Evolutionary conservation across 2,113 vertebrate species (phyloP).

Genomic region (Oenanthe melanoleuca): DNA sequence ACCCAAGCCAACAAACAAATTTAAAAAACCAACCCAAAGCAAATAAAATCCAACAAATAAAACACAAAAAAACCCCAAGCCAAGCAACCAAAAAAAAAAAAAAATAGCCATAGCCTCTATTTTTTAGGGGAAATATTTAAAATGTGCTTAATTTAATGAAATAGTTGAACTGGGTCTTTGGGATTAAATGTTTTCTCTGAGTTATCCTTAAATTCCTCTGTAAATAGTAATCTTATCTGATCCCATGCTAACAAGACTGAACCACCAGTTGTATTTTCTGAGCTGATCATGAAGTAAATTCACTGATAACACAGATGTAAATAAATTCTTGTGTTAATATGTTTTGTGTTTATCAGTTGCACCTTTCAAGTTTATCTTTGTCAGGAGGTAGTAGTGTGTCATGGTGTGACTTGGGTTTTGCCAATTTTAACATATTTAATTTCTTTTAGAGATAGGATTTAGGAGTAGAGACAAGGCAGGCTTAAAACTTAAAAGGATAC

Average conservation of each 20-base stretch:
- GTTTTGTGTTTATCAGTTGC: not conserved
- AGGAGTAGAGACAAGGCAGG: too few relatives aligned
- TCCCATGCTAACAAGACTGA: not conserved
- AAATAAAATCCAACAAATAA: not conserved
- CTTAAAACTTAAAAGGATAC: too few relatives aligned
- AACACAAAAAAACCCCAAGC: not conserved
- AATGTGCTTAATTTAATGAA: not conserved
- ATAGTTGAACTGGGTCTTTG: not conserved
- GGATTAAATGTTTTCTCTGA: not conserved
- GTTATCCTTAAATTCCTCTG: not conserved
- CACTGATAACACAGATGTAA: not conserved
- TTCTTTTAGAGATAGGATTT: too few relatives aligned
- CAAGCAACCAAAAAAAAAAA: accelerated
- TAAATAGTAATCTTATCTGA: not conserved
- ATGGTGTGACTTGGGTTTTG: too few relatives aligned
- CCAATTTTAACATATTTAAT: too few relatives aligned
- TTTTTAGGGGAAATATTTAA: not conserved
- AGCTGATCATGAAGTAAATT: not conserved
- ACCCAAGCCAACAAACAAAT: not conserved
- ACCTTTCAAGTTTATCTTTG: not conserved
- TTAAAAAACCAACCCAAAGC: not conserved
- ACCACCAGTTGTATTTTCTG: not conserved
- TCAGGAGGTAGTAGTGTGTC: not conserved
- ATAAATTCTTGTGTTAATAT: not conserved
- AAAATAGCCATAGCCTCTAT: accelerated